Conservation (phyloP, 2,888 invertebrate species). For the Pandemis heparana region DNA sequence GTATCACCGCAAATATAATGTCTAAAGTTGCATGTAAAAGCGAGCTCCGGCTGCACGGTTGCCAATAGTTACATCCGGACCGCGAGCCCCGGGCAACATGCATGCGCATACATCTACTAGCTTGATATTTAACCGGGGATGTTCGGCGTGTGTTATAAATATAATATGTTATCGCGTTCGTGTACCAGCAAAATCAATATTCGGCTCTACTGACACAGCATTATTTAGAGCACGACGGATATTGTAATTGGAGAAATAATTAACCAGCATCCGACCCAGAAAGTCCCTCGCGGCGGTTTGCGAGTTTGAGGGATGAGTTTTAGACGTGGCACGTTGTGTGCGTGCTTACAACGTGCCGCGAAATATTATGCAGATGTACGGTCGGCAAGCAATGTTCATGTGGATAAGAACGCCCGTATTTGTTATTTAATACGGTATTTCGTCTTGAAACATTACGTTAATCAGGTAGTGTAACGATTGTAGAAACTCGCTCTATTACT, state of each 20-base stretch:
- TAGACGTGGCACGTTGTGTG: constrained; percentile 17
- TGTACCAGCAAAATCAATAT: constrained; percentile 31
- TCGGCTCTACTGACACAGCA: constrained; percentile 11
- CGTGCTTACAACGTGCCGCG: constrained; percentile 3
- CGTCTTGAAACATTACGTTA: no score
- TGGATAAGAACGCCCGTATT: not conserved
- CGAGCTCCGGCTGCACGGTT: constrained; percentile 49
- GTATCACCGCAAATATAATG: constrained; percentile 47
- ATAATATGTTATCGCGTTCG: constrained; percentile 5
- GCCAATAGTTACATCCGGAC: constrained; percentile 64
- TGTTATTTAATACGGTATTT: not conserved
- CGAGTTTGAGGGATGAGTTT: constrained; percentile 30
- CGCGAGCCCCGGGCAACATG: constrained; percentile 51
- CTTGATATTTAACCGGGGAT: constrained; percentile 40
- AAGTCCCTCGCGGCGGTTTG: constrained; percentile 33
- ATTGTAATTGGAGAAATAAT: constrained; percentile 38
- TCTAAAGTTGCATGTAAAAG: constrained; percentile 17
- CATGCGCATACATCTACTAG: constrained; percentile 48
- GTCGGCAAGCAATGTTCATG: constrained; percentile 10
- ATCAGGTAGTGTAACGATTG: no score
- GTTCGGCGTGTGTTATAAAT: constrained; percentile 21
- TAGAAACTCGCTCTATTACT: no score
- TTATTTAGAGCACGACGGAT: constrained; percentile 33
- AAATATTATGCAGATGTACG: constrained; percentile 10
- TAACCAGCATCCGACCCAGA: constrained; percentile 29